These are phyloP conservation scores for Paralichthys olivaceus DNA, from an alignment of 2,113 vertebrate genomes.

Conservation along the genomic window DNA sequence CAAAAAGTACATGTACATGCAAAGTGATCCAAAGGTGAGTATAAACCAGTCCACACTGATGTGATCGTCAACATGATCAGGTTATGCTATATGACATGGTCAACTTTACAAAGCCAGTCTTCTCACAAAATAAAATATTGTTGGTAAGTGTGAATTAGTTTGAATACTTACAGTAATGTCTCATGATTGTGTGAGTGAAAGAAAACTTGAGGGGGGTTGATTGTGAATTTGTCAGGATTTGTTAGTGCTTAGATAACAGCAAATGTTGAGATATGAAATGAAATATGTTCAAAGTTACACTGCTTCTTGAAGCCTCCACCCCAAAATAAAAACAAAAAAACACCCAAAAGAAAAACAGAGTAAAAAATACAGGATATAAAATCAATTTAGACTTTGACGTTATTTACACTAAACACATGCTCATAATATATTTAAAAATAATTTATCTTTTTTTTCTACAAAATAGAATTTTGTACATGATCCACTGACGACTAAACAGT, in stretches of 20 bases:
- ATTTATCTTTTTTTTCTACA: conserved; percentile 83
- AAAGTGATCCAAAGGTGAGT: conserved; percentile 40
- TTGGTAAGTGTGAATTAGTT: conserved; percentile 44
- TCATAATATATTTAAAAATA: conserved; percentile 85
- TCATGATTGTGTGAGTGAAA: conserved; percentile 27
- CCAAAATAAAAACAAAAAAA: conserved; percentile 66
- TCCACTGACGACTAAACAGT: conserved; percentile 72
- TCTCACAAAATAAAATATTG: conserved; percentile 47
- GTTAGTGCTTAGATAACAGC: conserved; percentile 78
- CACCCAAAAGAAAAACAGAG: conserved; percentile 67
- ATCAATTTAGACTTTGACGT: conserved; percentile 81
- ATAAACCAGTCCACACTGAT: conserved; percentile 37
- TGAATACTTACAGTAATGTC: conserved; percentile 40
- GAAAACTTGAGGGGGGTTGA: conserved; percentile 33
- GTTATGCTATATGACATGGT: conserved; percentile 22
- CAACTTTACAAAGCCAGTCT: conserved; percentile 38
- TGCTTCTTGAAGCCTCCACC: conserved; percentile 78
- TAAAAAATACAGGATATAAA: conserved; percentile 82
- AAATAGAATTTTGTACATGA: conserved; percentile 82
- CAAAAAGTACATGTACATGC: conserved; percentile 60
- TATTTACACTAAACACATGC: conserved; percentile 85
- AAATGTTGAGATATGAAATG: conserved; percentile 63
- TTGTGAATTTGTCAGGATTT: conserved; percentile 78
- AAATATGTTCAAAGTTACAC: conserved; percentile 60
- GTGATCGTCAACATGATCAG: conserved; percentile 26